These are phyloP conservation scores for Dermatemys mawii DNA, from an alignment of 2,113 vertebrate species.

Conservation along the genomic window DNA sequence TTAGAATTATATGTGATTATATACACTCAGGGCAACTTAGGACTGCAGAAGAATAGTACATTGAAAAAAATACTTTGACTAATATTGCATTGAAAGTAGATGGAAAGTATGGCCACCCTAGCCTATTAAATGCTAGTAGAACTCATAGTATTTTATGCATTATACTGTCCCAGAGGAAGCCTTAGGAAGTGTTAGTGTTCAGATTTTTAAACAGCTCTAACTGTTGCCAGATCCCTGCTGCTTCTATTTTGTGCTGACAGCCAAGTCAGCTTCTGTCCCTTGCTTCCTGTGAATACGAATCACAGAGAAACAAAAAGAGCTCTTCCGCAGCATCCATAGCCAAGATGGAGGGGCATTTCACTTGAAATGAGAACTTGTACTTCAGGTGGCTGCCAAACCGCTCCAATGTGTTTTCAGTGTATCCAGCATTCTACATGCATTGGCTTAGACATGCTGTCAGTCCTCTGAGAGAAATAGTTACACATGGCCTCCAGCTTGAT, in stretches of 20 bases:
- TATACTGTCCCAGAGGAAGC: not conserved
- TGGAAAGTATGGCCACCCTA: not conserved
- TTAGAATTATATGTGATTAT: not conserved
- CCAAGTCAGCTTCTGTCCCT: not conserved
- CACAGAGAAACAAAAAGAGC: not conserved
- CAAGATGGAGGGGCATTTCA: not conserved
- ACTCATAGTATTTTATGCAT: constrained; percentile 2
- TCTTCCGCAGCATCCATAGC: not conserved
- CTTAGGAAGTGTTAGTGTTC: not conserved
- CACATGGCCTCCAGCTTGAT: not conserved
- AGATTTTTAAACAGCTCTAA: not conserved
- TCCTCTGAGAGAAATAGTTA: not conserved
- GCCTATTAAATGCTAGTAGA: not conserved
- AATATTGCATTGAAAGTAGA: not conserved
- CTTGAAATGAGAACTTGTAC: not conserved
- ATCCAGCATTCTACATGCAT: not conserved
- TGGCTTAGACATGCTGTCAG: not conserved
- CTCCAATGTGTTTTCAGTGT: not conserved
- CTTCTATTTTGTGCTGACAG: not conserved
- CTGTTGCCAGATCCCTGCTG: constrained; percentile 20
- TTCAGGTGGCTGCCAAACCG: not conserved
- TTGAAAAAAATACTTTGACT: not conserved
- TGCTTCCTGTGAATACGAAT: not conserved
- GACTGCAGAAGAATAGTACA: not conserved
- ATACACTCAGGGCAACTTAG: not conserved